Base-by-base conservation (phyloP, 2,888 invertebrate genomes). In the Callyntrura sp. region DNA sequence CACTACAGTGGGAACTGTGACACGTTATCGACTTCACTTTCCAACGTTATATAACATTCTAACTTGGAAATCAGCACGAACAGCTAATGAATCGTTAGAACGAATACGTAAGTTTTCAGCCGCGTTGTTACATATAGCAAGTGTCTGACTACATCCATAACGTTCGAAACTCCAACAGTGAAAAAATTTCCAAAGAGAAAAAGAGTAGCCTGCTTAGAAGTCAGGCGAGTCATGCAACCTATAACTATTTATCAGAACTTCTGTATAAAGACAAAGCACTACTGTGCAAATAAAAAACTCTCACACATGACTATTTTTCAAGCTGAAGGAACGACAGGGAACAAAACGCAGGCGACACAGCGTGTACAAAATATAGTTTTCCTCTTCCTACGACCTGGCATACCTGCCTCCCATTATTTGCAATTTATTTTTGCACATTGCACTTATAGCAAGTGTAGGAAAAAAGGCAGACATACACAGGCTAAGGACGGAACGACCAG, bases 281-380 rank as follows among this genome's bases (percentile, higher is more conserved):
- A 35, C 6, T 35, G 35, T 35, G 6, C 35, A 35, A 35, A 35
- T 6, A 35, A 35, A 35, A 35, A 35, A 2, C 2, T 35, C 35
- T n/a, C n/a, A n/a, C 35, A 51, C 11, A 51, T 51, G 4, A 5
- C n/a, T 60, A n/a, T 17, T 60, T 60, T 60, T 17, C 60, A 9
- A 60, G 60, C 60, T 20, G 51, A 11, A 60, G 23, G 4, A 60
- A 23, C 17, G 23, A 23, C 60, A 60, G 60, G 23, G 60, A 60
- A 14, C 11, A 51, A 51, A 51, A 51, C n/a, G 51, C 11, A 23
- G 0, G 68, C 68, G 35, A 43, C 43, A 35, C 68, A 68, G 68
- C 68, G 14, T 68, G 17, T n/a, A n/a, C 25, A 68, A 68, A 6
- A 43, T 68, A 68, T n/a, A 11, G 20, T 35, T 62, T 62, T 25